Evolutionary conservation across 2,888 invertebrate genomes (phyloP).

Genomic region (Cheilosia scutellata): DNA sequence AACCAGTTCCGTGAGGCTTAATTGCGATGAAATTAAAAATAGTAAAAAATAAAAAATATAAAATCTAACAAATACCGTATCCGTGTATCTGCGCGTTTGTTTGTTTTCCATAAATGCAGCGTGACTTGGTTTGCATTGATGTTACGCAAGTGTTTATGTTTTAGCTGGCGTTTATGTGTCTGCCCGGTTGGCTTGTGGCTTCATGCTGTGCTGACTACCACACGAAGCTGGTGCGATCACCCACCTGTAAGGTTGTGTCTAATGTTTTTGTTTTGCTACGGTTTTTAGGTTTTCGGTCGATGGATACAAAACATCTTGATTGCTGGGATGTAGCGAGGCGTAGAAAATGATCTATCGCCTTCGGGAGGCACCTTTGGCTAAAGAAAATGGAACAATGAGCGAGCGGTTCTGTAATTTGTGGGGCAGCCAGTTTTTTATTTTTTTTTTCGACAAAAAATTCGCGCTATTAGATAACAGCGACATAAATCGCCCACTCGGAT

Average conservation of each 20-base stretch:
- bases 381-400: neutral
- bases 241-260: conserved; percentile 60
- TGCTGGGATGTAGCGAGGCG: conserved; percentile 52
- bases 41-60: conserved; percentile 20
- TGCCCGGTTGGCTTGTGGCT: conserved; percentile 13
- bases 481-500: conserved; percentile 59
- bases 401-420: conserved; percentile 22
- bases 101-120: conserved; percentile 25
- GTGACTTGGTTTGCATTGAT: conserved; percentile 34
- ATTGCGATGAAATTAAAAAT: conserved; percentile 50
- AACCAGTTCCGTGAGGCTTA: conserved; percentile 49
- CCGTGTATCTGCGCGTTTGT: conserved; percentile 15
- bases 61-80: no score
- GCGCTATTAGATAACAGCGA: conserved; percentile 51
- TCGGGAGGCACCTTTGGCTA: conserved; percentile 10
- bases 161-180: conserved; percentile 2
- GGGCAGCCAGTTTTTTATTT: conserved; percentile 1
- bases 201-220: conserved; percentile 58
- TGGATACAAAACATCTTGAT: conserved; percentile 66
- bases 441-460: conserved; percentile 14
- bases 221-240: conserved; percentile 57
- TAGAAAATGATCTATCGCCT: conserved; percentile 66
- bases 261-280: conserved; percentile 43
- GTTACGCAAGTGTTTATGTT: conserved; percentile 71
- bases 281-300: conserved; percentile 49